These are phyloP conservation scores for Hylaeus volcanicus DNA, from an alignment of 1,140 invertebrate species.

Conservation along the genomic window DNA sequence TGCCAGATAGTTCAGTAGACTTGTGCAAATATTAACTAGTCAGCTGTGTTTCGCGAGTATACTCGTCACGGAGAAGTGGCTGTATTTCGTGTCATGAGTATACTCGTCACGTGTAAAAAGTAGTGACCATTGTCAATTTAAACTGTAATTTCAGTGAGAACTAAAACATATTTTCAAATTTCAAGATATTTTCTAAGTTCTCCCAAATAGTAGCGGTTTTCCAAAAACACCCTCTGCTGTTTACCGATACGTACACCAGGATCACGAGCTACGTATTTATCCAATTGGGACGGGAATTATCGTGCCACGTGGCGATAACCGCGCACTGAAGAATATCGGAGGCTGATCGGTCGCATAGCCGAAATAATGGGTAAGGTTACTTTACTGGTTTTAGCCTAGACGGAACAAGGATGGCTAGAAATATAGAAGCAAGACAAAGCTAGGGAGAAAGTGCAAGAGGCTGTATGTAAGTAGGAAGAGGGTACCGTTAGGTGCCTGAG, in stretches of 20 bases:
- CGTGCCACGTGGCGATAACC: constrained; percentile 38
- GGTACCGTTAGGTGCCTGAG: constrained; percentile 56
- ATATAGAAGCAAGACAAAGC: constrained; percentile 48
- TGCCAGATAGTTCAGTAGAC: no score
- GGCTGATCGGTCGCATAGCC: constrained; percentile 32
- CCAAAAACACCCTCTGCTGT: neutral
- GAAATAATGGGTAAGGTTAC: constrained; percentile 49
- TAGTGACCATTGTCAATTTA: no score
- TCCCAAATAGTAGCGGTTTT: neutral
- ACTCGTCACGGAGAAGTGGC: no score
- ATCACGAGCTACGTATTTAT: neutral
- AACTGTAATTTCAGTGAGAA: no score
- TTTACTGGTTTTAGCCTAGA: constrained; percentile 17
- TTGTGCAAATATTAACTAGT: no score
- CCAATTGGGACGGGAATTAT: neutral
- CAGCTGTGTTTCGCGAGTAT: no score
- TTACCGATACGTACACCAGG: neutral
- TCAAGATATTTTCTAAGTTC: neutral
- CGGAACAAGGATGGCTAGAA: constrained; percentile 39
- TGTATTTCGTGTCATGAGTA: no score
- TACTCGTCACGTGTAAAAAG: no score
- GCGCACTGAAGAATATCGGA: constrained; percentile 30
- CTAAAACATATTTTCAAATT: no score
- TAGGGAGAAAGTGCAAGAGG: constrained; percentile 57
- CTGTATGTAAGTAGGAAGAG: constrained; percentile 54